Base-by-base conservation (phyloP, 2,113 vertebrate genomes). In the Engraulis encrasicolus region DNA sequence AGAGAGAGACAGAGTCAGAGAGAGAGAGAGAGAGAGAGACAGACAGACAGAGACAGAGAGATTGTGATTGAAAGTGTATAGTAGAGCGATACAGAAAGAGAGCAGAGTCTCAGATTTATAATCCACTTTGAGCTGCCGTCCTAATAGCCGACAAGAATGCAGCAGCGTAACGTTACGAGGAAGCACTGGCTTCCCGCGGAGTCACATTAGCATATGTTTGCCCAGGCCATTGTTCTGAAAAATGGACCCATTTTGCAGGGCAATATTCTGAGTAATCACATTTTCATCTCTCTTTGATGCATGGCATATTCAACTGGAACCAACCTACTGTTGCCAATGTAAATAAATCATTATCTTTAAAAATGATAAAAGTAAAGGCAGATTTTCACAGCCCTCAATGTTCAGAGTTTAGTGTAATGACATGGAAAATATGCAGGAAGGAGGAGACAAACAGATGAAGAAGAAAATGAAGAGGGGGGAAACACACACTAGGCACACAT, bases 141-240 rank as follows among this genome's bases (percentile, higher is more conserved):
- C 78, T 49, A 78, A 81, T 58, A 54, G 45, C 38, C 27, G 18
- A 81, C 78, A 79, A 61, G 82, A 83, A 77, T 77, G 66, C 81
- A 15, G 66, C 31, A n/a, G 61, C n/a, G n/a, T n/a, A 27, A 20
- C 48, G 81, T 31, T 38, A 9, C 23, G 74, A 74, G 61, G 6
- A n/a, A 81, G 20, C 50, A 48, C 45, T 45, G 37, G 36, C 27
- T 40, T 78, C 85, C 85, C 58, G 82, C 78, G 52, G 82, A 81
- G 82, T 78, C 6, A 34, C 85, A 86, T 86, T 86, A 86, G 78
- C 78, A 83, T 86, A 81, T 79, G 83, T 79, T 86, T 40, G 77
- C 82, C 38, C 19, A 86, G 82, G 81, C 78, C 36, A 81, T 82
- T 83, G 82, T 82, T 83, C 82, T 58, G 82, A 81, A 78, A 78